phyloP scores from a whole-genome alignment of 2,888 invertebrate species.

The Plebejus melissa region DNA sequence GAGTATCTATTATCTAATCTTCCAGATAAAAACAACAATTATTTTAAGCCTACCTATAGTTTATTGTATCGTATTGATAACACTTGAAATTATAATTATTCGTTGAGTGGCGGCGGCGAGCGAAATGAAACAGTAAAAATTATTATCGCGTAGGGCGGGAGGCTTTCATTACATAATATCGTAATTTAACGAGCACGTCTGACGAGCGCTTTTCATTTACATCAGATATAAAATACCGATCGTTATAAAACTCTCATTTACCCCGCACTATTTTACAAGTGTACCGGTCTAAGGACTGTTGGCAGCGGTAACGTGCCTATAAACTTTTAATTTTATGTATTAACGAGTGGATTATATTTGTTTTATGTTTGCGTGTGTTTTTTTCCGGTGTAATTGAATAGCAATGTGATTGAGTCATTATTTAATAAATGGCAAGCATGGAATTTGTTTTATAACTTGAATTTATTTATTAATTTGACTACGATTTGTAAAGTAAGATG shows the following conservation, averaged over 20 bases:
- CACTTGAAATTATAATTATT: conserved; percentile 18
- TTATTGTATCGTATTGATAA: neutral
- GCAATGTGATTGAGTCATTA: neutral
- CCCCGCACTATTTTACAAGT: conserved; percentile 13
- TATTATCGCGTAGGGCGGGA: conserved; percentile 6
- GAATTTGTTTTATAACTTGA: neutral
- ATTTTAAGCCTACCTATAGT: neutral
- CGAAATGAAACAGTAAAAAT: conserved; percentile 22
- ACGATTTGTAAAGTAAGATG: no score
- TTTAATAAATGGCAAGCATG: neutral
- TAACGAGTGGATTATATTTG: conserved; percentile 11
- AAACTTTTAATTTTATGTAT: conserved; percentile 24
- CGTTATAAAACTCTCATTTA: conserved; percentile 25
- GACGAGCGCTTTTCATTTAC: conserved; percentile 25
- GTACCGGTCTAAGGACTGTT: conserved; percentile 19
- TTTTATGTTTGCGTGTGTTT: conserved; percentile 5
- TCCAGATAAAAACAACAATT: neutral
- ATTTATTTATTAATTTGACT: no score
- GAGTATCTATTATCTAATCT: no score
- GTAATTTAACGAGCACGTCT: conserved; percentile 24
- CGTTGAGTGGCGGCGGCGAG: neutral
- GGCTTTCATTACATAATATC: conserved; percentile 22
- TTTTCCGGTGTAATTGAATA: neutral
- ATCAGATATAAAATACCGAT: conserved; percentile 25
- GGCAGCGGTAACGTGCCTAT: neutral